Evolutionary conservation across 2,113 vertebrate genomes (phyloP).

Genomic region (Platysteira castanea): DNA sequence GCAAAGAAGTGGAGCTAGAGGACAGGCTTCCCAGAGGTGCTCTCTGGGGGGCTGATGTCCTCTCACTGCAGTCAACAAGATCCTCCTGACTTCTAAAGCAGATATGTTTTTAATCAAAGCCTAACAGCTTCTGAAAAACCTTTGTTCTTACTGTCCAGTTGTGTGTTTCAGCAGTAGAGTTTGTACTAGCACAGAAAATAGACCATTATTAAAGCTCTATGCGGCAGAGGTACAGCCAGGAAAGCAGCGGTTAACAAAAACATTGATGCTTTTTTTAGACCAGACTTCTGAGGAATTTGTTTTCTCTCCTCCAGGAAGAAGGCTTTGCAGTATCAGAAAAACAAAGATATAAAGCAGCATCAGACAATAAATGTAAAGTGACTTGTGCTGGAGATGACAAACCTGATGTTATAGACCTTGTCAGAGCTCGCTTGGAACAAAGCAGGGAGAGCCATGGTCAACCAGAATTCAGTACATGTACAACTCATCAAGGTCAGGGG

Average conservation of each 20-base stretch:
- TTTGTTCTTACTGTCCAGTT: neutral
- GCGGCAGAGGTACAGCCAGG: neutral
- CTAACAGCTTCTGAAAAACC: neutral
- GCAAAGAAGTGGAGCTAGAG: neutral
- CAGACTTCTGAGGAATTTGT: neutral
- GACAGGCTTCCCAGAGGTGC: neutral
- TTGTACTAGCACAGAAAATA: neutral
- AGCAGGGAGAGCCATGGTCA: neutral
- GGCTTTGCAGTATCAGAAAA: neutral
- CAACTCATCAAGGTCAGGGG: neutral
- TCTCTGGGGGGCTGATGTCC: neutral
- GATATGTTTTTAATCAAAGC: neutral
- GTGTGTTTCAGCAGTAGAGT: neutral
- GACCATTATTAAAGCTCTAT: neutral
- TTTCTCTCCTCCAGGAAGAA: constrained; percentile 50
- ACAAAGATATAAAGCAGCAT: neutral
- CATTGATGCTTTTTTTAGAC: neutral
- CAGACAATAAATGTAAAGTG: neutral
- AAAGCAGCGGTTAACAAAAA: neutral
- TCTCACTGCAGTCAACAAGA: neutral
- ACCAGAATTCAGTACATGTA: neutral
- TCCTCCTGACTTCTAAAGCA: neutral
- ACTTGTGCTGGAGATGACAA: neutral
- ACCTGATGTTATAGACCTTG: neutral
- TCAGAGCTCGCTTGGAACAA: neutral